Percentiles rank a stretch among this genome's conserved stretches.
These are phyloP conservation scores for Ara ararauna DNA, from an alignment of 2,797 vertebrate species.

Conservation along the genomic window DNA sequence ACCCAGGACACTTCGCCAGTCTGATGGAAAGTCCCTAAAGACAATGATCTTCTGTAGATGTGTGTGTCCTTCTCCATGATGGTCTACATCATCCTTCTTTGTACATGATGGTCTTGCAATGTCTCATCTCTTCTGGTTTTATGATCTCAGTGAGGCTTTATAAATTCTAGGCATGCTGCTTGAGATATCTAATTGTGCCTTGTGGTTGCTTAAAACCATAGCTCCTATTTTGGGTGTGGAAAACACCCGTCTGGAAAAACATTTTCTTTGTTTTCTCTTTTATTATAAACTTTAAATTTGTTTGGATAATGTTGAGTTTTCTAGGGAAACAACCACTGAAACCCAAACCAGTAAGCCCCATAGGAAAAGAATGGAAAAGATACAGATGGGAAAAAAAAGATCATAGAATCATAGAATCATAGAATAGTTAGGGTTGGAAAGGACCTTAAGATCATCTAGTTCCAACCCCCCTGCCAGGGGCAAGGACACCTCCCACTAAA, in stretches of 20 bases:
- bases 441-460: no score
- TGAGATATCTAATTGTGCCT: not conserved
- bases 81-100: not conserved
- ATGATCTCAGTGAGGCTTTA: not conserved
- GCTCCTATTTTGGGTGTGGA: not conserved
- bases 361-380: not conserved
- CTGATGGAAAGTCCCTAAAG: not conserved
- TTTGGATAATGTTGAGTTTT: not conserved
- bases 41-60: not conserved
- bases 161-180: not conserved
- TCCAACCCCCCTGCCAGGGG: no score
- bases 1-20: not conserved
- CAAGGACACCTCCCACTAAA: no score
- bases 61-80: not conserved
- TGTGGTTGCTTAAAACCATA: not conserved
- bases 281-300: not conserved
- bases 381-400: not conserved
- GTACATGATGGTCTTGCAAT: fast-evolving
- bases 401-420: no score
- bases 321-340: not conserved
- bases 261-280: not conserved
- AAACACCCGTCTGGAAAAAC: not conserved
- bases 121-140: not conserved
- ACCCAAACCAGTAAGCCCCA: not conserved
- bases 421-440: no score